Conservation (phyloP, 2,113 vertebrate species). For the Carollia perspicillata region DNA sequence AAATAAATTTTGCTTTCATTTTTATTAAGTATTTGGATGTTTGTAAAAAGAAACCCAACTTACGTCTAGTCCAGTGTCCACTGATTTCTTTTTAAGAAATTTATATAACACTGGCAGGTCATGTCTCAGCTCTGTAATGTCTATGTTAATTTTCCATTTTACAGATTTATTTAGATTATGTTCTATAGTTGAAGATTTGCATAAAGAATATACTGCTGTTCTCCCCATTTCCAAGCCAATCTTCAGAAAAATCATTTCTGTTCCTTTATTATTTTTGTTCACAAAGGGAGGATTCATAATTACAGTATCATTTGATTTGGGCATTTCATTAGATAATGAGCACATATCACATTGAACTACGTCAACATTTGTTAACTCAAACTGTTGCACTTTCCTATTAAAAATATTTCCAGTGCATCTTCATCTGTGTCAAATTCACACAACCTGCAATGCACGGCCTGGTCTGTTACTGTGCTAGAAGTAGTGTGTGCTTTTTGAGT, state of each 20-base stretch:
- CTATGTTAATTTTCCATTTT: conserved; percentile 92
- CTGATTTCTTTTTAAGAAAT: conserved; percentile 94
- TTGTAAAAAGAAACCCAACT: conserved; percentile 26
- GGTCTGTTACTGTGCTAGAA: conserved; percentile 90
- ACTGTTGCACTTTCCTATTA: conserved; percentile 86
- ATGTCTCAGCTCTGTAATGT: conserved; percentile 85
- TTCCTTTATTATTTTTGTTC: conserved; percentile 92
- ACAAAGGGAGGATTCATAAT: conserved; percentile 94
- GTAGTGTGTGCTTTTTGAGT: conserved; percentile 87
- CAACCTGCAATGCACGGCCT: conserved; percentile 88
- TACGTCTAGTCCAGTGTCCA: conserved; percentile 49
- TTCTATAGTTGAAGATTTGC: conserved; percentile 90
- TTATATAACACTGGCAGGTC: conserved; percentile 88
- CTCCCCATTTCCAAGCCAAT: conserved; percentile 87
- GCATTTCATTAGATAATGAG: conserved; percentile 77
- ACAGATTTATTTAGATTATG: conserved; percentile 91
- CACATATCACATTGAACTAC: conserved; percentile 87
- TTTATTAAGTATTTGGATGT: background rate
- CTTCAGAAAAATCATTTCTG: conserved; percentile 89
- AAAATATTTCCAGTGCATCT: conserved; percentile 86
- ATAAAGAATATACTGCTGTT: conserved; percentile 87
- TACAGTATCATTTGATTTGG: conserved; percentile 87
- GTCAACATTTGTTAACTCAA: conserved; percentile 85
- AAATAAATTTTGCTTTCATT: background rate
- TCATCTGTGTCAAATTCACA: conserved; percentile 89